Percentiles rank a stretch among this genome's conserved stretches.
Conservation (phyloP, 2,113 vertebrate species). For the Pachycephala philippinensis region DNA sequence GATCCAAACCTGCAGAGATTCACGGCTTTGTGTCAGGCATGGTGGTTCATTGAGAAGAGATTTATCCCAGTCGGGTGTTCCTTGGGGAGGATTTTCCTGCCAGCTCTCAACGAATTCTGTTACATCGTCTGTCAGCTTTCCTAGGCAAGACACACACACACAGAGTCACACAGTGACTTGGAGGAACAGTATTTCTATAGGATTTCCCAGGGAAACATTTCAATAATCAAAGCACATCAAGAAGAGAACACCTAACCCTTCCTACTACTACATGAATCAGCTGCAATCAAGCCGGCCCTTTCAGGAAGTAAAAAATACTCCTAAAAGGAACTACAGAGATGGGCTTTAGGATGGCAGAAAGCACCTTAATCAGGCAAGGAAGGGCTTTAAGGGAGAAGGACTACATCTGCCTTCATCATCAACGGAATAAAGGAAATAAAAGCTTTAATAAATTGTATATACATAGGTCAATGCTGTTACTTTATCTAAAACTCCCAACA, state of each 20-base stretch:
- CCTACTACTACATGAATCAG: background rate
- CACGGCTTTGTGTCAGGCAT: constrained; percentile 73
- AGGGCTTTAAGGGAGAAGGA: background rate
- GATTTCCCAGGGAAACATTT: background rate
- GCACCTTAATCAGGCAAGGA: background rate
- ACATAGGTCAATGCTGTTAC: background rate
- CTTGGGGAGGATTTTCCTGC: constrained; percentile 80
- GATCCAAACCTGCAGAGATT: constrained; percentile 76
- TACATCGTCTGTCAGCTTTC: constrained; percentile 84
- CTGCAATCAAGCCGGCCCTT: background rate
- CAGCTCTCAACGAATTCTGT: constrained; percentile 91
- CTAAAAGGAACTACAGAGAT: background rate
- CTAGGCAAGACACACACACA: constrained; percentile 61
- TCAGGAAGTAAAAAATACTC: background rate
- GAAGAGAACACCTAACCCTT: background rate
- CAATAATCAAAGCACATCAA: background rate
- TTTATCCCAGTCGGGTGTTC: constrained; percentile 44
- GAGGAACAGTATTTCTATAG: background rate
- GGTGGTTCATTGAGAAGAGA: constrained; percentile 77
- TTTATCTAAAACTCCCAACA: background rate
- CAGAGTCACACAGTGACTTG: background rate
- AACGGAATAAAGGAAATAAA: background rate
- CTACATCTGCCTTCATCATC: background rate
- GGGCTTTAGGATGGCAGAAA: background rate
- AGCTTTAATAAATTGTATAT: background rate